These are phyloP conservation scores for Drosophila micromelanica DNA, from an alignment of 1,140 invertebrate genomes.

Conservation along the genomic window DNA sequence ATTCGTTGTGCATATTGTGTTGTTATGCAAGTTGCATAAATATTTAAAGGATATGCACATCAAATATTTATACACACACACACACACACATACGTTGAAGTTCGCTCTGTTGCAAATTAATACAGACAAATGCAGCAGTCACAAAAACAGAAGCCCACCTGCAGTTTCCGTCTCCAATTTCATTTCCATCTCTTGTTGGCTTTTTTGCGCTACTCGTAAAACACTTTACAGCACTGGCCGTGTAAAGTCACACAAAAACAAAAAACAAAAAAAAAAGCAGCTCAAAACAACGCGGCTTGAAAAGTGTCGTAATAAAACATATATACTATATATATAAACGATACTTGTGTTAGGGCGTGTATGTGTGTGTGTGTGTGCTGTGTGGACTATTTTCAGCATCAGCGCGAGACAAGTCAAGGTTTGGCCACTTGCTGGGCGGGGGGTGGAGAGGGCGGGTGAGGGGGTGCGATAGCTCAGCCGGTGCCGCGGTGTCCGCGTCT, in stretches of 20 bases:
- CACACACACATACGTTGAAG: not conserved
- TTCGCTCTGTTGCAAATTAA: not conserved
- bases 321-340: slow-evolving; percentile 7
- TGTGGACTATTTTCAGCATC: slow-evolving; percentile 47
- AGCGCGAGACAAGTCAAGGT: slow-evolving; percentile 36
- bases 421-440: not conserved
- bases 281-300: slow-evolving; percentile 33
- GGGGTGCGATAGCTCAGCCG: not conserved
- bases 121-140: slow-evolving; percentile 1
- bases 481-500: not conserved
- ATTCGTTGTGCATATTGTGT: too few relatives aligned
- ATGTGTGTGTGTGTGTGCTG: slow-evolving; percentile 3
- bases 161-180: not conserved
- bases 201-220: slow-evolving; percentile 2
- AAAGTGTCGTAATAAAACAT: slow-evolving; percentile 42
- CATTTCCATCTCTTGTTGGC: slow-evolving; percentile 4
- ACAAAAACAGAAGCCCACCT: not conserved
- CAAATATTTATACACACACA: not conserved
- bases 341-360: not conserved
- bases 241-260: not conserved
- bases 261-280: not conserved
- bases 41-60: not conserved
- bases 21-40: not conserved
- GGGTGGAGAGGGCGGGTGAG: not conserved
- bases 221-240: slow-evolving; percentile 3